These are phyloP conservation scores for Galleria mellonella DNA, from an alignment of 1,140 invertebrate species.

Conservation along the genomic window DNA sequence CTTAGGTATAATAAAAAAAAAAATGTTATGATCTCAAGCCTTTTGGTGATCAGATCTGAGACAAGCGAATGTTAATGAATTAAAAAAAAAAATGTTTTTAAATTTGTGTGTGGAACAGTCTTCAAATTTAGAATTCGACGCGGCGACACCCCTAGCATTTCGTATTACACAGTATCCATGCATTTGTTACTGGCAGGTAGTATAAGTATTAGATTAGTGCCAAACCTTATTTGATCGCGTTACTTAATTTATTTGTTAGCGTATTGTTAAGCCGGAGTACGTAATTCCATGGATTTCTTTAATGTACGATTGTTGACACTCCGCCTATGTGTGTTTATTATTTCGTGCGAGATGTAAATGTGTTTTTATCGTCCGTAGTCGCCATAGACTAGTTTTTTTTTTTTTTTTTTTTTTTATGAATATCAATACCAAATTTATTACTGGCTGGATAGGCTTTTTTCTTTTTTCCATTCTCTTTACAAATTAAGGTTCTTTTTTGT, in stretches of 20 bases:
- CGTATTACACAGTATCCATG: constrained; percentile 13
- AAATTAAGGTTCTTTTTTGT: no score
- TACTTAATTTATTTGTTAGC: constrained; percentile 62
- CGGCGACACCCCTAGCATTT: constrained; percentile 8
- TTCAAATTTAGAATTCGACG: background rate
- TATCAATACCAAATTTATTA: background rate
- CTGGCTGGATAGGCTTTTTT: background rate
- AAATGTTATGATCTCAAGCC: no score
- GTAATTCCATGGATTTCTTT: constrained; percentile 18
- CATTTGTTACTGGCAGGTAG: constrained; percentile 36
- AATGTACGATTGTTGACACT: constrained; percentile 20
- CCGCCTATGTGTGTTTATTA: constrained; percentile 37
- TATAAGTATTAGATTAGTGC: constrained; percentile 62
- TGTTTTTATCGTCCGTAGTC: no score
- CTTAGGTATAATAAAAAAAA: no score
- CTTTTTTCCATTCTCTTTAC: no score
- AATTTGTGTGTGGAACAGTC: no score
- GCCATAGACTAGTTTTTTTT: no score
- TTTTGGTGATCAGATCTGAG: no score
- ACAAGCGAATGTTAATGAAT: no score
- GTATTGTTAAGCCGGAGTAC: constrained; percentile 13
- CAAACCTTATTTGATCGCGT: constrained; percentile 49
- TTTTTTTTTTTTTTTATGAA: background rate
- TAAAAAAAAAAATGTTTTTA: no score
- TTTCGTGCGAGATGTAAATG: no score